Evolutionary conservation across 2,888 invertebrate species (phyloP), one percentile per base, ranked within the genome.

Genomic region (Microplitis manilae): DNA sequence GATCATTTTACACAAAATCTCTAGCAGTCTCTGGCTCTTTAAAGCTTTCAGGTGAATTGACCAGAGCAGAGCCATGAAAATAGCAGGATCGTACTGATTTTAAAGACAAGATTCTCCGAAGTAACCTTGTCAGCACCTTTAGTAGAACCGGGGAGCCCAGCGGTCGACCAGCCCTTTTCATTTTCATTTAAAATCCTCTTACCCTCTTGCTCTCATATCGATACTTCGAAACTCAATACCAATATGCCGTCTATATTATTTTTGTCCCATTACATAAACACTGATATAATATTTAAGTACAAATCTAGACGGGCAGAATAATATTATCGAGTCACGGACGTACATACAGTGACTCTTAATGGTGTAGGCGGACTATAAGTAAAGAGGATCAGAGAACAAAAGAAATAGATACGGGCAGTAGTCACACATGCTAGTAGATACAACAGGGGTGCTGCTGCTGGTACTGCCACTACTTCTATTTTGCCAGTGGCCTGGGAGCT

Each of bases 1-100:
- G 77, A 76, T 79, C 77, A 78, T 77, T 80, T 79, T 79, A 77
- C 61, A 40, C 17, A 62, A 79, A 79, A 70, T 76, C 39, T 77
- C 74, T 75, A 64, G 9, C 39, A 20, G 65, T 65, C 73, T 30
- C 30, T 30, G 64, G 40, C 40, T 13, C 72, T 20, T 59, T 62
- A 62, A n/a, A 65, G 13, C 73, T 67, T 68, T 60, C 38, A 68
- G 68, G 59, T 67, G 67, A 68, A 68, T 74, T 64, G 72, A 64
- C 59, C 70, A 70, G 20, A 65, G 30, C 30, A 30, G 30, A 30
- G 30, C 17, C 62, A 62, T 62, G 62, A 62, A 62, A 62, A 62
- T 62, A n/a, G 62, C 62, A 15, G n/a, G 62, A 62, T 62, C 15
- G 41, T 8, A 69, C 38, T 9, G 20, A 65, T 65, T 65, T 65